phyloP scores from a whole-genome alignment of 2,113 vertebrate genomes.

The Rafetus swinhoei region DNA sequence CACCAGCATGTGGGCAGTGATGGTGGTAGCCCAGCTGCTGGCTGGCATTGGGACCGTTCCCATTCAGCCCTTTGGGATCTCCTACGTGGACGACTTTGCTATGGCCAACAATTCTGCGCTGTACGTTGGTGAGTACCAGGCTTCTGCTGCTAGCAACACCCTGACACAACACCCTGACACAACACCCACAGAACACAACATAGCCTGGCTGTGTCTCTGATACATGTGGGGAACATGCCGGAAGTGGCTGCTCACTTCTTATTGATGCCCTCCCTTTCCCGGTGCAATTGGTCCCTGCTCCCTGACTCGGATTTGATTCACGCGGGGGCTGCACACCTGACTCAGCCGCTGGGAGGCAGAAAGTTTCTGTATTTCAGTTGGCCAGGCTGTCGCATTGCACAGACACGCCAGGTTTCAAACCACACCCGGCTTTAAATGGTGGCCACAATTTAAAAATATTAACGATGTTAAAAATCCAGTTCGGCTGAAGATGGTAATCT shows the following conservation, averaged over 20 bases:
- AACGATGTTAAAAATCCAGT: not conserved
- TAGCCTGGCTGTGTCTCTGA: not conserved
- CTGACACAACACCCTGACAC: not conserved
- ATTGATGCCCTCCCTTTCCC: not conserved
- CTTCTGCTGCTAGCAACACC: not conserved
- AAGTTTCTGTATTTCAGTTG: not conserved
- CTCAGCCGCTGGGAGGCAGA: not conserved
- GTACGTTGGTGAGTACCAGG: conserved; percentile 86
- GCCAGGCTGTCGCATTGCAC: not conserved
- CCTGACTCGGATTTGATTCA: not conserved
- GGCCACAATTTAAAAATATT: not conserved
- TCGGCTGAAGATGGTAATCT: not conserved
- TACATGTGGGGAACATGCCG: not conserved
- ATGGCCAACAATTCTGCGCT: conserved; percentile 89
- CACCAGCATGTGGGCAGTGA: conserved; percentile 88
- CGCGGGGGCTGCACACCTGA: not conserved
- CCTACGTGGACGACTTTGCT: conserved; percentile 94
- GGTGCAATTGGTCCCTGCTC: not conserved
- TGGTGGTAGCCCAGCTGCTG: conserved; percentile 91
- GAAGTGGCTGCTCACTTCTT: not conserved
- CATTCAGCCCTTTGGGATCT: conserved; percentile 97
- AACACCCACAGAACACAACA: not conserved
- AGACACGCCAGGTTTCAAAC: not conserved
- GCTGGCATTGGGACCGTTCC: conserved; percentile 94
- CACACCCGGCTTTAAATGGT: not conserved